These are phyloP conservation scores for Solea senegalensis DNA, from an alignment of 2,113 vertebrate species.

Conservation along the genomic window DNA sequence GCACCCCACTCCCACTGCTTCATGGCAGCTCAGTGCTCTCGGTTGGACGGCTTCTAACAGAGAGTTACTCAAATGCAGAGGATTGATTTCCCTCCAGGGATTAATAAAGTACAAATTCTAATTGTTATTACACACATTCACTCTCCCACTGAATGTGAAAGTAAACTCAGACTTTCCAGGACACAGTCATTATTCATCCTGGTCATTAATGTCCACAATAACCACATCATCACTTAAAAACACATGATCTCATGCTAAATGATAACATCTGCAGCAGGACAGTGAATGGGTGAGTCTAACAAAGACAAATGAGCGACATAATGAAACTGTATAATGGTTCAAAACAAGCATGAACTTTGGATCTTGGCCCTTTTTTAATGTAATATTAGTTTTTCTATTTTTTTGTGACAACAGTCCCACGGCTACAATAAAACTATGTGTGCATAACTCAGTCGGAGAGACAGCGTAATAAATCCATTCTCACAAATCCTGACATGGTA, in stretches of 20 bases:
- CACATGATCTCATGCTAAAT: slow-evolving; percentile 28
- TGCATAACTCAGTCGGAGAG: not conserved
- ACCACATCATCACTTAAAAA: slow-evolving; percentile 12
- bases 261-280: slow-evolving; percentile 13
- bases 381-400: not conserved
- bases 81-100: too few relatives aligned
- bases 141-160: too few relatives aligned
- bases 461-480: slow-evolving; percentile 31
- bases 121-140: too few relatives aligned
- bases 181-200: slow-evolving; percentile 31
- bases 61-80: too few relatives aligned
- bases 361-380: not conserved
- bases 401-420: slow-evolving; percentile 42
- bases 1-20: too few relatives aligned
- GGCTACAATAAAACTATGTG: slow-evolving; percentile 52
- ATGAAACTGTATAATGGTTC: slow-evolving; percentile 15
- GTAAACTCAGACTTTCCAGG: slow-evolving; percentile 35
- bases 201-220: slow-evolving; percentile 30
- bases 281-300: slow-evolving; percentile 10
- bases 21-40: too few relatives aligned
- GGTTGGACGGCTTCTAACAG: too few relatives aligned
- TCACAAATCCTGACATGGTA: slow-evolving; percentile 20
- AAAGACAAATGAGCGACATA: not conserved
- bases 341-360: not conserved
- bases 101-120: slow-evolving; percentile 23